These are phyloP conservation scores for Drosophila carrolli DNA, from an alignment of 1,140 invertebrate species.

Conservation along the genomic window DNA sequence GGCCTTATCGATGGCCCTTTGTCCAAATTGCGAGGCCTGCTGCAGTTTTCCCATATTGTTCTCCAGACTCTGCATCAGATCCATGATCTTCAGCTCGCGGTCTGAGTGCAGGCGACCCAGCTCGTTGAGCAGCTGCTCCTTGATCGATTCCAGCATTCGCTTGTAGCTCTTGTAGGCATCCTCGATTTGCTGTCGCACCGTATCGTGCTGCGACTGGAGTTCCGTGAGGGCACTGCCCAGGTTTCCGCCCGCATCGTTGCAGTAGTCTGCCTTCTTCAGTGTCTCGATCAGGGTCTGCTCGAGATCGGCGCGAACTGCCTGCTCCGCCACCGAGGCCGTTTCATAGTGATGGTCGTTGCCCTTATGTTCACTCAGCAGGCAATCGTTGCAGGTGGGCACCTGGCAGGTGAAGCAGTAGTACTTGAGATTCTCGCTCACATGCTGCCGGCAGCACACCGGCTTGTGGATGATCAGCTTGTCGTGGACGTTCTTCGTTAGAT, in stretches of 20 bases:
- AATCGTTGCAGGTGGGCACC: constrained; percentile 93
- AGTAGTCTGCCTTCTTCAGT: constrained; percentile 88
- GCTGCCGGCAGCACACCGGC: constrained; percentile 91
- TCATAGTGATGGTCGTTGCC: constrained; percentile 91
- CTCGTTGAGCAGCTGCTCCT: constrained; percentile 90
- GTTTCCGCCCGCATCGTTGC: constrained; percentile 89
- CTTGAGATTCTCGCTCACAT: constrained; percentile 91
- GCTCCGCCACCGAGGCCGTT: constrained; percentile 90
- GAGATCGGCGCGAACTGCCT: constrained; percentile 90
- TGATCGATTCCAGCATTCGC: constrained; percentile 91
- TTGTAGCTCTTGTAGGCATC: constrained; percentile 94
- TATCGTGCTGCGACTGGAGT: constrained; percentile 93
- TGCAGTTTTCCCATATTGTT: constrained; percentile 93
- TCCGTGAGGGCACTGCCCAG: constrained; percentile 93
- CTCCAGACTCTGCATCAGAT: constrained; percentile 91
- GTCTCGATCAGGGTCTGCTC: constrained; percentile 89
- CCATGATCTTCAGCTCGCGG: constrained; percentile 94
- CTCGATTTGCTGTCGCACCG: constrained; percentile 93
- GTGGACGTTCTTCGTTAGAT: constrained; percentile 89
- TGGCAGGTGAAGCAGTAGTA: constrained; percentile 94
- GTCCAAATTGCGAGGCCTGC: constrained; percentile 93
- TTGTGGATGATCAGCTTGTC: constrained; percentile 91
- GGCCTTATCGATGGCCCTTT: constrained; percentile 91
- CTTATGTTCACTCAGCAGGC: constrained; percentile 91
- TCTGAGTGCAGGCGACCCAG: constrained; percentile 92